Evolutionary conservation across 2,113 vertebrate genomes (phyloP).

Genomic region (Lucifuga dentata): DNA sequence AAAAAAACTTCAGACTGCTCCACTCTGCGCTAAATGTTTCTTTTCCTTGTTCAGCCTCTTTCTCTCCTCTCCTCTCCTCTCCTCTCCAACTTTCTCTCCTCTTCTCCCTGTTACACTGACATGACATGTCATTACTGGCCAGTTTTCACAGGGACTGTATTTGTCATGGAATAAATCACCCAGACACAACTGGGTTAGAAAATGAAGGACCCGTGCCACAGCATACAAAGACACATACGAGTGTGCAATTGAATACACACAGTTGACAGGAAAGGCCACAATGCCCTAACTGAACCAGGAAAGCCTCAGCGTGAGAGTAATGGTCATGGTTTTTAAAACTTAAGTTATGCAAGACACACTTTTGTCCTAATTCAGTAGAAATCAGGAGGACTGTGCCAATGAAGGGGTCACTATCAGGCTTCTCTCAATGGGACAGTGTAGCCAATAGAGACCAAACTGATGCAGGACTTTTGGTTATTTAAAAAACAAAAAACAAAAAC

Average conservation of each 20-base stretch:
- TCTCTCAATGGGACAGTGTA: too few relatives aligned
- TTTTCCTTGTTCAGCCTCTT: conserved; percentile 4
- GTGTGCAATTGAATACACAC: conserved; percentile 5
- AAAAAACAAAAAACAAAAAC: too few relatives aligned
- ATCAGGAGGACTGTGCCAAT: too few relatives aligned
- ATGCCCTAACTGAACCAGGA: conserved; percentile 9
- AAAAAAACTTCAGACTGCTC: conserved; percentile 17
- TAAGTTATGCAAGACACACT: background rate
- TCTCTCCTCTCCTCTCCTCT: background rate
- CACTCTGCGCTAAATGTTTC: conserved; percentile 26
- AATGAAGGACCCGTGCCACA: conserved; percentile 24
- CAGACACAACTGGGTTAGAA: conserved; percentile 76
- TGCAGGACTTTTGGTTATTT: too few relatives aligned
- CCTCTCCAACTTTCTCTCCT: conserved; percentile 6
- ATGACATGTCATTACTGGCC: conserved; percentile 76
- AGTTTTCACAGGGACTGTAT: conserved; percentile 64
- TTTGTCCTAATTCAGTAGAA: too few relatives aligned
- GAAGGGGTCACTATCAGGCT: too few relatives aligned
- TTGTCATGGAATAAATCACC: conserved; percentile 78
- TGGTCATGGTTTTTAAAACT: background rate
- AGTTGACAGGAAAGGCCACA: background rate
- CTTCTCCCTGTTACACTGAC: conserved; percentile 44
- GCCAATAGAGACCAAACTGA: too few relatives aligned
- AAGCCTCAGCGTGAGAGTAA: conserved; percentile 3
- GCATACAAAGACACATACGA: conserved; percentile 9